Percentiles rank a stretch among this genome's conserved stretches.
phyloP scores from a whole-genome alignment of 2,888 invertebrate species.

The Ophion obscuratus region DNA sequence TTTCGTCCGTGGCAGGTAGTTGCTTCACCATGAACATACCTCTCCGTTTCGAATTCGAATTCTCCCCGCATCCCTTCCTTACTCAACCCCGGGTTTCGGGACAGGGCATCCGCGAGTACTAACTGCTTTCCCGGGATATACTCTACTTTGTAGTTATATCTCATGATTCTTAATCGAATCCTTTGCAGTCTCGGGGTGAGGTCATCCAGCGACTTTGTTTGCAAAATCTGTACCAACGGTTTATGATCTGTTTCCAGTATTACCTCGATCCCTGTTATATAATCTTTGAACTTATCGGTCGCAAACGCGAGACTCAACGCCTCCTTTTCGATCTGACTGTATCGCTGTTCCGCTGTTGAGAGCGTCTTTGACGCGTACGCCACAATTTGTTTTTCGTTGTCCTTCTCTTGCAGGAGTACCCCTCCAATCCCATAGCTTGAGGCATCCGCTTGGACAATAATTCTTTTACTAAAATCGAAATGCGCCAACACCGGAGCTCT shows the following conservation, averaged over 20 bases:
- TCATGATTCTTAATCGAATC: slow-evolving; percentile 67
- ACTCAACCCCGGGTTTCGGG: slow-evolving; percentile 38
- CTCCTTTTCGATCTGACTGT: slow-evolving; percentile 80
- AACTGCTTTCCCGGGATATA: slow-evolving; percentile 70
- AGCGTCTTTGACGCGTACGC: slow-evolving; percentile 76
- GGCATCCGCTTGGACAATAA: slow-evolving; percentile 72
- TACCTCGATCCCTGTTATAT: slow-evolving; percentile 72
- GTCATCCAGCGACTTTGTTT: slow-evolving; percentile 74
- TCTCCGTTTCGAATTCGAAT: slow-evolving; percentile 28
- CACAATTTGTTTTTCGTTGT: slow-evolving; percentile 71
- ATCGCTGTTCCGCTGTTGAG: slow-evolving; percentile 74
- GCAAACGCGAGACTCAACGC: slow-evolving; percentile 76
- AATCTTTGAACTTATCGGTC: slow-evolving; percentile 74
- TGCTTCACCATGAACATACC: slow-evolving; percentile 20
- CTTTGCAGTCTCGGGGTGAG: slow-evolving; percentile 72
- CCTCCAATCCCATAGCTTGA: slow-evolving; percentile 75
- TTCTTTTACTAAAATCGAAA: slow-evolving; percentile 71
- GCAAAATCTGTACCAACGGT: slow-evolving; percentile 76
- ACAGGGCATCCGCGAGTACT: slow-evolving; percentile 67
- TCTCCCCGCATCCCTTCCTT: neutral
- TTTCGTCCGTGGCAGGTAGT: slow-evolving; percentile 21
- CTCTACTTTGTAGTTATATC: slow-evolving; percentile 64
- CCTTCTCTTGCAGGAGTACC: slow-evolving; percentile 70
- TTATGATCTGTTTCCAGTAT: slow-evolving; percentile 78
- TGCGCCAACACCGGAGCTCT: slow-evolving; percentile 72